Evolutionary conservation across 1,140 invertebrate genomes (phyloP), one percentile per base, ranked within the genome.

Genomic region (Arion vulgaris): DNA sequence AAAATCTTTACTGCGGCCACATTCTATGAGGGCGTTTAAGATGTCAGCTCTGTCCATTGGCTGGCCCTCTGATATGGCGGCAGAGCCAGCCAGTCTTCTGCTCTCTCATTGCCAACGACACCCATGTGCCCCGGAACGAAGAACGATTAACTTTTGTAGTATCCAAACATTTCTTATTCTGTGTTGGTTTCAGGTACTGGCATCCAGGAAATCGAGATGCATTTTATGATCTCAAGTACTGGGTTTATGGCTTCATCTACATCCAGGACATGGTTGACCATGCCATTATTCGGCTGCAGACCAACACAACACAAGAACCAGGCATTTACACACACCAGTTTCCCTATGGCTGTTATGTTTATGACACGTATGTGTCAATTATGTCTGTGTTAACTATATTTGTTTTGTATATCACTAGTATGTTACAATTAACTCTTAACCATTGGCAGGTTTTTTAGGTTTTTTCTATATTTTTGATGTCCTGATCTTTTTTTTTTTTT

Each of bases 331-430:
- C 93, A n/a, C 93, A 94, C 76, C 94, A 95, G 74, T 95, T 95
- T 90, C 96, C 96, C 0, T 96, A 96, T 92, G 94, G 95, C 0
- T 93, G 93, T 23, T 97, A 95, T 90, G 71, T 80, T n/a, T 68
- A 77, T 41, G 80, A 85, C 74, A 84, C 68, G 85, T 84, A 74
- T 0, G 78, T 72, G 15, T n/a, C 15, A 32, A 11, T 34, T 71
- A n/a, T 39, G 26, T 13, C n/a, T 71, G 34, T 71, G 26, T 4
- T 19, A 23, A 71, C 5, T 71, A 36, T n/a, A 1, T 39, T 4
- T 71, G 32, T 34, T 71, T 5, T 39, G 26, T 13, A 1, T 71
- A 71, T 71, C 2, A 26, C 26, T 11, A 57, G 41, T 57, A 23
- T 57, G 51, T 57, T 49, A 49, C 9, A 49, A 49, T 11, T 19